Base-by-base conservation (phyloP, 2,797 vertebrate species). In the Chelmon rostratus region DNA sequence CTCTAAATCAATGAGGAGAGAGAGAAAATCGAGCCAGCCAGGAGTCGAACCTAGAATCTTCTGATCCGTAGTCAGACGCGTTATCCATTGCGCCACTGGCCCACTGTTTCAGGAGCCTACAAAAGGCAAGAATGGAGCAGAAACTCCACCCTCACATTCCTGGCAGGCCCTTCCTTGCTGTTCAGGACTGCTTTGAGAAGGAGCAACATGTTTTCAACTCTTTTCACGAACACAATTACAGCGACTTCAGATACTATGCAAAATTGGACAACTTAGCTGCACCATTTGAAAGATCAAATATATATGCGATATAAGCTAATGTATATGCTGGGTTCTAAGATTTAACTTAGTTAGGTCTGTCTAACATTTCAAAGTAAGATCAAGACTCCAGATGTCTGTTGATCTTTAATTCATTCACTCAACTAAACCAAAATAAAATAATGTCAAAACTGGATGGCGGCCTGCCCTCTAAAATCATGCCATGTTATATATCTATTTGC, bases 11-110 rank as follows among this genome's bases (percentile, higher is more conserved):
- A 46, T 8, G 0, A 53, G 7, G 21, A 7, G 67, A 62, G n/a
- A n/a, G n/a, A 59, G 21, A 0, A 0, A 0, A 0, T 2, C 86
- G 73, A 87, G 85, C 86, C 72, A 90, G 88, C 83, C 88, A 91
- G 90, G 85, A 90, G 82, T 85, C 78, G 76, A 88, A 88, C 82
- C 83, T 89, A 82, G 84, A 92, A 91, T 86, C 88, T 86, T 90
- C 86, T 91, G 85, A 88, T 91, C 85, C 84, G 81, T 89, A 89
- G 85, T 90, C 91, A 91, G 86, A 89, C 79, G 82, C 40, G 40
- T 66, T 74, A 58, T 74, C 70, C 70, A 64, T 69, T 69, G 78
- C 58, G 78, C 88, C 90, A 88, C 87, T 91, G 87, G 89, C 87
- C 87, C 73, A 0, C 3, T 11, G 12, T 0, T 0, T 1, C 6